Conservation (phyloP, 2,888 invertebrate genomes). For the Pristionchus arcanus region DNA sequence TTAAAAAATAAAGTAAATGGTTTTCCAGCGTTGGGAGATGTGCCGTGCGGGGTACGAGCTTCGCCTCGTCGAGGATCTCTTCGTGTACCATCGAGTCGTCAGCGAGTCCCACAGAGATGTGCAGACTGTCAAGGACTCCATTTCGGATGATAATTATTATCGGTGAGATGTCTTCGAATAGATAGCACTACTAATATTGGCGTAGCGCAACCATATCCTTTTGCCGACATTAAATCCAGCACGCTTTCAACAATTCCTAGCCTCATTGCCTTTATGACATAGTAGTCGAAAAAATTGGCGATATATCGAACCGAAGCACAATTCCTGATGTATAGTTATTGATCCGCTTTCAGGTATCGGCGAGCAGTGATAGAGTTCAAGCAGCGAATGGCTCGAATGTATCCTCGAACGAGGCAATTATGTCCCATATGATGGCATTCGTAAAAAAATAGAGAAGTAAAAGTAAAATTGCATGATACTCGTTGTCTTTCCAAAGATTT, state of each 20-base stretch:
- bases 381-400: slow-evolving; percentile 34
- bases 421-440: slow-evolving; percentile 18
- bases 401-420: background rate
- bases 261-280: too few species aligned
- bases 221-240: too few species aligned
- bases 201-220: too few species aligned
- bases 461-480: too few species aligned
- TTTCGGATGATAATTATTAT: background rate
- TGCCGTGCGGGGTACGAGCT: slow-evolving; percentile 63
- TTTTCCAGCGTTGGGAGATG: slow-evolving; percentile 67
- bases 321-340: background rate
- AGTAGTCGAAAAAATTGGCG: background rate
- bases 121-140: background rate
- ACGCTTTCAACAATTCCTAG: too few species aligned
- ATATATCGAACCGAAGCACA: background rate
- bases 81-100: slow-evolving; percentile 61
- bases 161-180: too few species aligned
- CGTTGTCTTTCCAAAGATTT: too few species aligned
- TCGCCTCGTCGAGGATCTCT: slow-evolving; percentile 62
- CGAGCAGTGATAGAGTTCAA: slow-evolving; percentile 18
- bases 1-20: background rate
- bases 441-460: too few species aligned
- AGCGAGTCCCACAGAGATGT: background rate
- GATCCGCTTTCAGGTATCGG: slow-evolving; percentile 19
- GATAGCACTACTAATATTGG: too few species aligned